Percentiles rank a stretch among this genome's conserved stretches.
Conservation (phyloP, 2,797 vertebrate genomes). For the Epinephelus coioides region DNA sequence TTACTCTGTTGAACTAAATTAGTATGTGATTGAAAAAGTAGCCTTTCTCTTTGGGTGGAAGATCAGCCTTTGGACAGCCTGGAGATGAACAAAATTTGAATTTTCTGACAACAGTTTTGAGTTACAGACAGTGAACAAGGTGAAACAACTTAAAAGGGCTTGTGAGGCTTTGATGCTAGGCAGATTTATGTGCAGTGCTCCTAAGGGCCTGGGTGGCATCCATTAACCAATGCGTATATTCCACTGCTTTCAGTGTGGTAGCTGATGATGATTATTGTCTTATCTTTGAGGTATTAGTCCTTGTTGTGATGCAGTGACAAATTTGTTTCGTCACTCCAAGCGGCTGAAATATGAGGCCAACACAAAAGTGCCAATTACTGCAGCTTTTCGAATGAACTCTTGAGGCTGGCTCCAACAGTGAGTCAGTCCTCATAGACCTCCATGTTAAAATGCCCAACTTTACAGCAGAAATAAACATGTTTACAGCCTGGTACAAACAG, state of each 20-base stretch:
- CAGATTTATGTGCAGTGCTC: neutral
- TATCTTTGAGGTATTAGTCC: neutral
- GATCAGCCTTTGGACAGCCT: conserved; percentile 8
- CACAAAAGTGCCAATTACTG: no score
- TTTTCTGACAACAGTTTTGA: conserved; percentile 15
- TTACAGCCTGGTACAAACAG: no score
- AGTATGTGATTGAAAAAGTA: neutral
- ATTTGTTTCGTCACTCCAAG: no score
- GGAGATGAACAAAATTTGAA: neutral
- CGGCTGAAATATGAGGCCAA: no score
- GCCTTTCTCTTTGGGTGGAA: conserved; percentile 12
- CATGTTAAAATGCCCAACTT: no score
- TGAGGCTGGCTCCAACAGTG: no score
- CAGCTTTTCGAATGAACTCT: no score
- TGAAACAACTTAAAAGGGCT: no score
- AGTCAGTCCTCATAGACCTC: no score
- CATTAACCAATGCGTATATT: neutral
- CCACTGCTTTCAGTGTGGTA: neutral
- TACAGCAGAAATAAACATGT: no score
- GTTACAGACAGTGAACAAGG: no score
- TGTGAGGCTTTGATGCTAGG: no score
- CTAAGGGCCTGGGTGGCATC: neutral
- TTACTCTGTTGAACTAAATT: conserved; percentile 54
- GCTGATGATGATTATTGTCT: neutral
- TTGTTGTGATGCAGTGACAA: neutral